Percentiles rank a stretch among this genome's conserved stretches.
These are phyloP conservation scores for Nothocercus nigrocapillus DNA, from an alignment of 2,113 vertebrate species.

Conservation along the genomic window DNA sequence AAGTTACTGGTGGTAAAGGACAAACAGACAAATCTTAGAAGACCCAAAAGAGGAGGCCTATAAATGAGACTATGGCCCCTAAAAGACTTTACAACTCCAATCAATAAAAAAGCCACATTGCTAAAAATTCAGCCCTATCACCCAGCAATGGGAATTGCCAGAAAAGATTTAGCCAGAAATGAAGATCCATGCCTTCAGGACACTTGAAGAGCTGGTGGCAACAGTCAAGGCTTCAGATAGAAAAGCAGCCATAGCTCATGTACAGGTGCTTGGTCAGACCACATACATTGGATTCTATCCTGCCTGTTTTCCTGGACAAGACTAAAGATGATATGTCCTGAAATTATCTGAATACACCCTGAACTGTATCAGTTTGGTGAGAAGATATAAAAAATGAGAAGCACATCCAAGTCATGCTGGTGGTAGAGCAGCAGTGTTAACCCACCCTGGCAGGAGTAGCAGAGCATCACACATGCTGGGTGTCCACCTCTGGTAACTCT, in stretches of 20 bases:
- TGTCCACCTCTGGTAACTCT: neutral
- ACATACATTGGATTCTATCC: neutral
- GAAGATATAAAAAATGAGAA: neutral
- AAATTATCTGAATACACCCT: neutral
- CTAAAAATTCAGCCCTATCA: neutral
- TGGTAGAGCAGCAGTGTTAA: neutral
- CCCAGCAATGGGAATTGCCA: neutral
- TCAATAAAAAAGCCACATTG: neutral
- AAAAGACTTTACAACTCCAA: neutral
- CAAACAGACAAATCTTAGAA: neutral
- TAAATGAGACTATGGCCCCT: neutral
- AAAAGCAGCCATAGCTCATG: neutral
- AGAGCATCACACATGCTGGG: neutral
- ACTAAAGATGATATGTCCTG: neutral
- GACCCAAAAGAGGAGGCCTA: neutral
- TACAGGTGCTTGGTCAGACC: neutral
- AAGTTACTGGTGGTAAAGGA: neutral
- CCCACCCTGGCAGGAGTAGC: neutral
- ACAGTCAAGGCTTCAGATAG: neutral
- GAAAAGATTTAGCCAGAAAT: neutral
- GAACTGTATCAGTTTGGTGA: rapidly evolving
- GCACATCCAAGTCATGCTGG: neutral
- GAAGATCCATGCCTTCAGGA: neutral
- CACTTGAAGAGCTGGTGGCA: neutral
- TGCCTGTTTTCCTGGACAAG: neutral